Evolutionary conservation across 2,888 invertebrate genomes (phyloP).

Genomic region (Mythimna impura): DNA sequence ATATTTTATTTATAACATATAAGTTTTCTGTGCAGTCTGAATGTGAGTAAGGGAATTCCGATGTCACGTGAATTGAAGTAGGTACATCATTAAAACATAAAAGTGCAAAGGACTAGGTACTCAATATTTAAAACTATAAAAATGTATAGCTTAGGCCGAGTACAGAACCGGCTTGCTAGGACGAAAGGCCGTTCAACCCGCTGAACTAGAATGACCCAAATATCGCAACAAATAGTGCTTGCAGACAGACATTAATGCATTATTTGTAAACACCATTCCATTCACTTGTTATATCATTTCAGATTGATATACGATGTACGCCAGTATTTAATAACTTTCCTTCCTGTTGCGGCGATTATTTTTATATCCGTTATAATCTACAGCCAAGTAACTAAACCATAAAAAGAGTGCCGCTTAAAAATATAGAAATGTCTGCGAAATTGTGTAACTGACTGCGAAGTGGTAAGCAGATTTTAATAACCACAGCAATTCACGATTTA

Average conservation of each 20-base stretch:
- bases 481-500: constrained; percentile 10
- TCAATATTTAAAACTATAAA: constrained; percentile 43
- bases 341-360: constrained; percentile 20
- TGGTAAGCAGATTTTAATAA: constrained; percentile 25
- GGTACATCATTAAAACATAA: background rate
- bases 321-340: constrained; percentile 26
- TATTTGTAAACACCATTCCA: constrained; percentile 65
- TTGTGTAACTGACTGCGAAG: constrained; percentile 15
- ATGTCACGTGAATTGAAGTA: background rate
- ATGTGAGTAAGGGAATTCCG: background rate
- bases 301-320: constrained; percentile 25
- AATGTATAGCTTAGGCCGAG: constrained; percentile 65
- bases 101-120: constrained; percentile 16
- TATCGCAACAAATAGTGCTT: constrained; percentile 79
- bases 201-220: constrained; percentile 86
- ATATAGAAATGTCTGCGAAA: constrained; percentile 9
- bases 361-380: constrained; percentile 9
- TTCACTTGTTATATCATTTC: constrained; percentile 51
- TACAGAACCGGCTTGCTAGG: constrained; percentile 78
- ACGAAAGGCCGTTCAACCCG: constrained; percentile 82
- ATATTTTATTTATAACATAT: background rate
- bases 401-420: background rate
- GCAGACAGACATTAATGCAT: constrained; percentile 67
- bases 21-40: background rate
- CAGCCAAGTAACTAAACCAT: background rate